These are phyloP conservation scores for Cyrtodaria siliqua DNA, from an alignment of 2,888 invertebrate species.

Conservation along the genomic window DNA sequence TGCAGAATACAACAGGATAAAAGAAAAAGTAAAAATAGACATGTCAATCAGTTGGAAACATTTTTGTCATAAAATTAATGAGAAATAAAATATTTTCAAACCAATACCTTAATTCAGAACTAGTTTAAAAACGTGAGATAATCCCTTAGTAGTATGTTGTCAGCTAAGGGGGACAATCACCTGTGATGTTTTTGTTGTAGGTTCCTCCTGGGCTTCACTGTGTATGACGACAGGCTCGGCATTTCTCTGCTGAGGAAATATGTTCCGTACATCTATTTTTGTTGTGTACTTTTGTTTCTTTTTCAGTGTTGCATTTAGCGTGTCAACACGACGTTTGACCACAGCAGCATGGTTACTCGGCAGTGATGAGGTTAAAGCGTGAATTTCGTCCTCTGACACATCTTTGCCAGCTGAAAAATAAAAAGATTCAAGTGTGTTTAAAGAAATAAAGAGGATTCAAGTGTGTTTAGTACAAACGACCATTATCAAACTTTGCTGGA, in stretches of 20 bases:
- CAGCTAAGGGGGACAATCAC: not conserved
- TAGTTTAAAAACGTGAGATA: too few species aligned
- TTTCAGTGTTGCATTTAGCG: slow-evolving; percentile 92
- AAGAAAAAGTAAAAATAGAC: too few species aligned
- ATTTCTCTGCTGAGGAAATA: slow-evolving; percentile 67
- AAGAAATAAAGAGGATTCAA: too few species aligned
- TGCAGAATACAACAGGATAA: too few species aligned
- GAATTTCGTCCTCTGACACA: slow-evolving; percentile 80
- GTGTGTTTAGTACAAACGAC: too few species aligned
- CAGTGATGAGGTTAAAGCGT: slow-evolving; percentile 87
- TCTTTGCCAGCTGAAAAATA: slow-evolving; percentile 79
- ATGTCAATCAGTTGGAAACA: too few species aligned
- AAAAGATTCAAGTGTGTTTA: too few species aligned
- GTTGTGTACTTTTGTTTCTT: slow-evolving; percentile 86
- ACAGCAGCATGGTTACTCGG: slow-evolving; percentile 91
- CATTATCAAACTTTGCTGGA: too few species aligned
- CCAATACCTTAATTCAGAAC: too few species aligned
- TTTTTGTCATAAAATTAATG: too few species aligned
- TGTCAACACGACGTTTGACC: slow-evolving; percentile 91
- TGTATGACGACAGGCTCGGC: slow-evolving; percentile 7
- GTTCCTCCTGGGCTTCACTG: slow-evolving; percentile 17
- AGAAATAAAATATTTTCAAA: too few species aligned
- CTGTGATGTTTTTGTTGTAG: not conserved
- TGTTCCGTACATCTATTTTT: slow-evolving; percentile 78
- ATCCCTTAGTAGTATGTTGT: too few species aligned